phyloP scores from a whole-genome alignment of 2,888 invertebrate species.

The Helicoverpa assulta region DNA sequence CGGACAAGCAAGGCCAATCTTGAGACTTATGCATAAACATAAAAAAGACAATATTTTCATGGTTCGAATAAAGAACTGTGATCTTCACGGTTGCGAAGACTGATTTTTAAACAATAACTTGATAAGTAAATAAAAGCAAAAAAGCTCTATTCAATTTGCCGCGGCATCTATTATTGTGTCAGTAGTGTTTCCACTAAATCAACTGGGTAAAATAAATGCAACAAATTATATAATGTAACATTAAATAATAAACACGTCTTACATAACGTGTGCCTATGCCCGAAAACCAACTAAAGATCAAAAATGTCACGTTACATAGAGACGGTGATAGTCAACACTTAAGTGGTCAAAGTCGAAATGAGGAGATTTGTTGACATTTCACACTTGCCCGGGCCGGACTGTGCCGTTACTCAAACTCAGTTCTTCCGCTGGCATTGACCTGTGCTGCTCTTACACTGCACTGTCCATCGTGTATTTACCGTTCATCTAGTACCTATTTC shows the following conservation, averaged over 20 bases:
- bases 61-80: slow-evolving; percentile 59
- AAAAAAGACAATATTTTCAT: slow-evolving; percentile 58
- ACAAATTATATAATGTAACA: slow-evolving; percentile 59
- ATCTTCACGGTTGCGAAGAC: slow-evolving; percentile 64
- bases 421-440: slow-evolving; percentile 85
- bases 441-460: slow-evolving; percentile 62
- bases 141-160: slow-evolving; percentile 41
- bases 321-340: slow-evolving; percentile 42
- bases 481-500: slow-evolving; percentile 30
- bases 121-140: slow-evolving; percentile 37
- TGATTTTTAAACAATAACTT: slow-evolving; percentile 41
- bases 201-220: slow-evolving; percentile 40
- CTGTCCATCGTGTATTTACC: slow-evolving; percentile 43
- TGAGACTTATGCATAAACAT: slow-evolving; percentile 57
- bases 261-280: slow-evolving; percentile 39
- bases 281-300: slow-evolving; percentile 24
- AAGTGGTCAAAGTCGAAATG: slow-evolving; percentile 44
- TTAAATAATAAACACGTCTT: slow-evolving; percentile 50
- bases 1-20: slow-evolving; percentile 76
- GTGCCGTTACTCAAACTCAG: slow-evolving; percentile 78
- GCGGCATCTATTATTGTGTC: slow-evolving; percentile 42
- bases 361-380: slow-evolving; percentile 78
- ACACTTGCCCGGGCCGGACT: slow-evolving; percentile 69
- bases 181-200: slow-evolving; percentile 54
- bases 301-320: slow-evolving; percentile 56